Base-by-base conservation (phyloP, 2,888 invertebrate genomes). In the Horisme vitalbata region DNA sequence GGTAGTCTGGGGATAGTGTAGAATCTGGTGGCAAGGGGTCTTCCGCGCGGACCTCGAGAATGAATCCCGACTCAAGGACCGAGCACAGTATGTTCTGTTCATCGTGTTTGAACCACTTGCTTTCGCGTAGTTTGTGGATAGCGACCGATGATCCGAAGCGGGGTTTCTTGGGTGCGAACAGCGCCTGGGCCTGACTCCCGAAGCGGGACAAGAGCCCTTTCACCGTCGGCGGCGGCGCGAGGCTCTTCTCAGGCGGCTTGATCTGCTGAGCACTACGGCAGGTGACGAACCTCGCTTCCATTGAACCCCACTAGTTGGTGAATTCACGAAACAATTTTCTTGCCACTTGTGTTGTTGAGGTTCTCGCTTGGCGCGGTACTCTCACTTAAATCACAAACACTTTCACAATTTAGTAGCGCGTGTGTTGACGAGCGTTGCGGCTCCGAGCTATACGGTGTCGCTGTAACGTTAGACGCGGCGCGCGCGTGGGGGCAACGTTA, bases 21-120 rank as follows among this genome's bases (percentile, higher is more conserved):
- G 90, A 80, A 60, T 90, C 90, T 33, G 86, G 81, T 30, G 88
- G 86, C 59, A 90, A 61, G 1, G 86, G 83, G 47, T 90, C 87
- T 61, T 86, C 84, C 34, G 91, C 91, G 57, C 86, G 81, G 58
- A 93, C 90, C 75, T 94, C 94, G 55, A 94, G 90, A 61, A 94
- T 92, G 79, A 94, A 94, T 43, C 94, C 94, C 27, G 93, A 91
- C 78, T 94, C 93, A 66, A 94, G 90, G 45, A 94, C 94, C 41
- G 94, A 93, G 76, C 93, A 93, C 59, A 94, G 90, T 62, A 94
- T 92, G 65, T 92, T 92, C 70, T 93, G 91, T 83, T 94, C 94
- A 63, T 93, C 92, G 59, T 93, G 92, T 59, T 91, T 91, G 73
- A 94, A 94, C 94, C 94, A 94, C 89, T 94, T 94, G 53, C 93